Percentiles rank a stretch among this genome's conserved stretches.
Conservation (phyloP, 2,113 vertebrate species). For the Oenanthe melanoleuca region DNA sequence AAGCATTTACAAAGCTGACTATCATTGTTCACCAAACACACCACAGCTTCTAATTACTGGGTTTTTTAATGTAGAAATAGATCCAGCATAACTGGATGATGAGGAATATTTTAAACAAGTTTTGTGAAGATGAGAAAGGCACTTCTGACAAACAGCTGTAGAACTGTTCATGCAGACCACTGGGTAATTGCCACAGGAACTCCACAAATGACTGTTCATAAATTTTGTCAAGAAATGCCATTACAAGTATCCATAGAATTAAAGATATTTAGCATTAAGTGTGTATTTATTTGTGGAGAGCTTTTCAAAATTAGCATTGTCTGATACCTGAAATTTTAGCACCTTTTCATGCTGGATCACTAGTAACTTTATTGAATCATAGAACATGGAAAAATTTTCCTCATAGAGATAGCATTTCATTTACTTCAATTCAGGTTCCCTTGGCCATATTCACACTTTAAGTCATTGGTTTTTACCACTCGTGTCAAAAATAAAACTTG, state of each 20-base stretch:
- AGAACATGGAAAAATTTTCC: not conserved
- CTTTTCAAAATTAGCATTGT: not conserved
- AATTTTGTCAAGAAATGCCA: not conserved
- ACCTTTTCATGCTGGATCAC: not conserved
- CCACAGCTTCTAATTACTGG: not conserved
- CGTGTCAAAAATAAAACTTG: not conserved
- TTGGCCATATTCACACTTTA: not conserved
- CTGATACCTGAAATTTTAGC: not conserved
- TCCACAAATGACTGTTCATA: not conserved
- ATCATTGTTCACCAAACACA: not conserved
- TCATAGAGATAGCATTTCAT: not conserved
- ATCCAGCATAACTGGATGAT: not conserved
- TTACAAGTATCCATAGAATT: not conserved
- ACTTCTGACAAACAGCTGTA: not conserved
- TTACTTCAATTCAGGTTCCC: not conserved
- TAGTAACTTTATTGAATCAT: not conserved
- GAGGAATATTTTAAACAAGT: not conserved
- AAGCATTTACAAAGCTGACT: not conserved
- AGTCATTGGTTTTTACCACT: not conserved
- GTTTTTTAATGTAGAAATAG: not conserved
- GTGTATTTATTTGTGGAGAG: not conserved
- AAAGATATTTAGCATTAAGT: not conserved
- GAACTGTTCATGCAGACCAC: not conserved
- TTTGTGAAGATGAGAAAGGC: not conserved
- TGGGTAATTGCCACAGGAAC: not conserved